Evolutionary conservation across 2,797 vertebrate genomes (phyloP).

Genomic region (Tapera naevia): DNA sequence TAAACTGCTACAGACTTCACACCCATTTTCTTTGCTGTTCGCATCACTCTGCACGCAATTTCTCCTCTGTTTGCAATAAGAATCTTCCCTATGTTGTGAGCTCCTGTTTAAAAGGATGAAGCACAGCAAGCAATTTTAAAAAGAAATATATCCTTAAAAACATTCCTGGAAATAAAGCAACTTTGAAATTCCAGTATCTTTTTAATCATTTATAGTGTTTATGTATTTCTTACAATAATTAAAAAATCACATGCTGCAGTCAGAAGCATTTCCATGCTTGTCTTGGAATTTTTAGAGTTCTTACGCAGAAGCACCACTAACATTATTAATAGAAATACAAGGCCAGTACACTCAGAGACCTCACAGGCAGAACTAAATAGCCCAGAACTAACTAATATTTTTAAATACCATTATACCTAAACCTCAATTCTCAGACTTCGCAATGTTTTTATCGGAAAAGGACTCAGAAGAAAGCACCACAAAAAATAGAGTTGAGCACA

Average conservation of each 20-base stretch:
- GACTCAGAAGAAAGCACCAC: not conserved
- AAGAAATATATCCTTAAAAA: not conserved
- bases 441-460: not conserved
- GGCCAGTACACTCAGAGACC: not conserved
- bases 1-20: constrained; percentile 94
- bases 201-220: not conserved
- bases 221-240: not conserved
- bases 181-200: not conserved
- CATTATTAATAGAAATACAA: not conserved
- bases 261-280: not conserved
- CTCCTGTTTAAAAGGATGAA: constrained; percentile 66
- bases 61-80: constrained; percentile 96
- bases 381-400: not conserved
- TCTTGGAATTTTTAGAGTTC: not conserved
- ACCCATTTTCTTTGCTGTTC: constrained; percentile 93
- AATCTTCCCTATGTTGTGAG: constrained; percentile 87
- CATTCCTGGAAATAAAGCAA: not conserved
- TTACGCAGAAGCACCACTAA: not conserved
- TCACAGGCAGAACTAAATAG: not conserved
- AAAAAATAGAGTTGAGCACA: not conserved
- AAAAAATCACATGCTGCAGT: not conserved
- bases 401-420: not conserved
- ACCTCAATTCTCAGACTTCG: not conserved
- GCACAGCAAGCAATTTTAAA: not conserved
- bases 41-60: constrained; percentile 96